Evolutionary conservation across 2,888 invertebrate species (phyloP), one percentile per base, ranked within the genome.

Genomic region (Gymnosoma rotundatum): DNA sequence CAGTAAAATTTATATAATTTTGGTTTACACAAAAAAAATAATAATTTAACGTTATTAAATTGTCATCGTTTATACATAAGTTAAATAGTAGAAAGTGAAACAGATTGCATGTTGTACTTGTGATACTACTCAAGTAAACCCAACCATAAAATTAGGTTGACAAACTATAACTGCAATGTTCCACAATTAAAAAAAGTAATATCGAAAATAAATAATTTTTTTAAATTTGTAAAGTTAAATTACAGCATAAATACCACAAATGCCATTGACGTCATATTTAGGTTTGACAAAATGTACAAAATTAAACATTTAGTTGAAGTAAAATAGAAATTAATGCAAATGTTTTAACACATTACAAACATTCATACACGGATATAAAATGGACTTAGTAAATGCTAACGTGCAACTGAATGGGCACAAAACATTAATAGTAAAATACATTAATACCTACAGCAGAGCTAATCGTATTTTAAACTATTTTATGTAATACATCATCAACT

Each of bases 61-160:
- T 72, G 72, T 73, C 64, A 66, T 66, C 58, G 20, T 42, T 56
- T 63, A 52, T 12, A 54, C 42, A 48, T 73, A 52, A 52, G 18
- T 18, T 12, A 50, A 56, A 69, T 38, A 56, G 50, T 79, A 72
- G 72, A 79, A 73, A 79, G 79, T 79, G 79, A 79, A 79, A 79
- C 64, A 50, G 9, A 52, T 73, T 38, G 58, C 64, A 52, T n/a
- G 72, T 78, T 79, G 64, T 64, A 66, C 50, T 25, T 79, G 64
- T 32, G 64, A 42, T 66, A 79, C 58, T 18, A 66, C 18, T 72
- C 25, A 73, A 25, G 72, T 66, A 72, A 73, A 73, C 58, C 72
- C 58, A 79, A 79, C 72, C 79, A 73, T 58, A 79, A 72, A 79
- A 72, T 72, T 73, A 60, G 72, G 72, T 79, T 72, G 79, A 66